Evolutionary conservation across 92 coral and sea anemone genomes (phyloP), one percentile per base, ranked within the genome.

Genomic region (Paramuricea clavata): DNA sequence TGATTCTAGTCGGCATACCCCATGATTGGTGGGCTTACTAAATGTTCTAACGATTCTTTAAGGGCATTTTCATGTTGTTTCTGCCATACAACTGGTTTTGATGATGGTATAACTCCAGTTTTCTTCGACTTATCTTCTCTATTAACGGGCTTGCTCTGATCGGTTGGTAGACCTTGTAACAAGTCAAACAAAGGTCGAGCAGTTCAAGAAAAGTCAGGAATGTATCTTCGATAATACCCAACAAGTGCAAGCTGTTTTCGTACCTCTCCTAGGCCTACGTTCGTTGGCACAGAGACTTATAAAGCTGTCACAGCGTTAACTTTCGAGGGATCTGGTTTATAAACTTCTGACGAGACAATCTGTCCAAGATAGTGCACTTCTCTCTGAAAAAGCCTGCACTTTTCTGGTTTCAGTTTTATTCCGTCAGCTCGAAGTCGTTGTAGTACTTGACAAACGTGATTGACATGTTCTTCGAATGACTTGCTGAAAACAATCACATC

Each of bases 1-100:
- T 82, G 54, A 52, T 82, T 82, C 60, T 81, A 88, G 34, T 91
- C 92, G 12, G 91, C 92, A 30, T 69, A 91, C 31, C 87, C 94
- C 8, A 88, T 42, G 23, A 91, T 80, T 19, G 92, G 89, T 13
- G 91, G 89, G 57, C 72, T 87, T 39, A 69, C 27, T 23, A 87
- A 62, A 41, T 81, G 61, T 9, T 65, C 84, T 6, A 88, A 69
- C 80, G 85, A 78, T 35, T 88, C 42, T 65, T 70, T 70, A 27
- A 85, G 79, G 8, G 85, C 87, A 4, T 88, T 70, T 33, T 81
- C 87, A 49, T 80, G n/a, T n/a, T n/a, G n/a, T n/a, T n/a, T n/a
- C n/a, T n/a, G n/a, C n/a, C n/a, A n/a, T n/a, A n/a, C n/a, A n/a
- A n/a, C n/a, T n/a, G n/a, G n/a, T n/a, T n/a, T n/a, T n/a, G n/a